Base-by-base conservation (phyloP, 2,113 vertebrate species). In the Myanophis thanlyinensis region DNA sequence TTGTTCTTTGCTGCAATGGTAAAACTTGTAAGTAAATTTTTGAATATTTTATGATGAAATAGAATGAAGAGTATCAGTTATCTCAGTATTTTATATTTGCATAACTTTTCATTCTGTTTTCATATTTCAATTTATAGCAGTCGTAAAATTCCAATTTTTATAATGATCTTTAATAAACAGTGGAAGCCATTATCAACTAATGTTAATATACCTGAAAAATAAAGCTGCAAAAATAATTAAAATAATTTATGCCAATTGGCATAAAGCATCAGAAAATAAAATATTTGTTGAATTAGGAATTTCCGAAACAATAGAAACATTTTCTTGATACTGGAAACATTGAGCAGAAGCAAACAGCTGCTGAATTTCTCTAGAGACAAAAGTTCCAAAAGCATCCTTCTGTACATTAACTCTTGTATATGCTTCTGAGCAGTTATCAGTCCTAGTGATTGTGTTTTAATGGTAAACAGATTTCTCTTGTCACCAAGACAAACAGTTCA, bases 1-100 rank as follows among this genome's bases (percentile, higher is more conserved):
- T 99, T 93, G 99, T 99, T 11, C 98, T 99, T 73, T 99, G 99
- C 93, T 99, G 99, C 97, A 99, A 99, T 96, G 99, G 99, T 87
- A 99, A 99, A 97, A 99, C 99, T 22, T 97, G 99, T 99, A 97
- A 98, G 99, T 99, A 95, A 94, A 91, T 87, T 85, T 90, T 89
- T 56, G 23, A 85, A 44, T 30, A 47, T 3, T 87, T 44, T 53
- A 91, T 20, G 23, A 90, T 44, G 73, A 22, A 44, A 40, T 35
- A 62, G 85, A 51, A 48, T 47, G 5, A 8, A 1, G 6, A 13
- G 5, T 52, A 4, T 54, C 30, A 25, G 40, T 54, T n/a, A 87
- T 59, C 30, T 25, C n/a, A 80, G 80, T 25, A 22, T 4, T 87
- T n/a, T 13, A 5, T 56, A 91, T 35, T 44, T 56, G 23, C 48